phyloP scores from a whole-genome alignment of 2,888 invertebrate species.

The Platycnemis pennipes region DNA sequence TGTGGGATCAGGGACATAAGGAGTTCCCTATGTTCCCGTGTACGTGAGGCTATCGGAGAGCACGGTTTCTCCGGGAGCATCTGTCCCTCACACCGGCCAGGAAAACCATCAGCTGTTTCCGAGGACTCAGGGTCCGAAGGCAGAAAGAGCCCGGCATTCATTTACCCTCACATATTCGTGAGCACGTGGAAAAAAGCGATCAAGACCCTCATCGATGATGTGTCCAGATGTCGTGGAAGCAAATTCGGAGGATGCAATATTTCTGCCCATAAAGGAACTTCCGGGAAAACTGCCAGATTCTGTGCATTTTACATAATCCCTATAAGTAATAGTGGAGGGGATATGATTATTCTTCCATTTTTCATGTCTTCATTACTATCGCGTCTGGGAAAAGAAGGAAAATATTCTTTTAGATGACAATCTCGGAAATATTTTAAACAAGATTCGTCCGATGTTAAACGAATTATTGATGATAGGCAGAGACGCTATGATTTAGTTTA shows the following conservation, averaged over 20 bases:
- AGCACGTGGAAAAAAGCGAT: background rate
- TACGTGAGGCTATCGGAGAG: background rate
- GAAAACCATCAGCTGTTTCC: slow-evolving; percentile 30
- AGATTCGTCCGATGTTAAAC: no score
- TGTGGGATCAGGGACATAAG: background rate
- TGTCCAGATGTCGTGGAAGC: background rate
- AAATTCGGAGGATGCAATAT: background rate
- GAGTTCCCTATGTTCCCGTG: background rate
- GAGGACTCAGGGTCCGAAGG: background rate
- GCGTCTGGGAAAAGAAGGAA: background rate
- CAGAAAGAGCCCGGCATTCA: background rate
- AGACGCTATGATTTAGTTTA: no score
- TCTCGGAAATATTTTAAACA: no score
- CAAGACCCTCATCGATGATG: background rate
- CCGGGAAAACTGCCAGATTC: background rate
- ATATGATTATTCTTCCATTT: background rate
- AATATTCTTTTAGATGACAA: no score
- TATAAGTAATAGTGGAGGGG: background rate
- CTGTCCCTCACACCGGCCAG: slow-evolving; percentile 7
- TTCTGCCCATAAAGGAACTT: background rate
- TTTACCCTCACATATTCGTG: background rate
- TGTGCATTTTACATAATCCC: background rate
- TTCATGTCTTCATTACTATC: background rate
- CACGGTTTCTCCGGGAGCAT: background rate
- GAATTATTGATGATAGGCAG: no score